Evolutionary conservation across 2,113 vertebrate genomes (phyloP).

Genomic region (Muscicapa adusta): DNA sequence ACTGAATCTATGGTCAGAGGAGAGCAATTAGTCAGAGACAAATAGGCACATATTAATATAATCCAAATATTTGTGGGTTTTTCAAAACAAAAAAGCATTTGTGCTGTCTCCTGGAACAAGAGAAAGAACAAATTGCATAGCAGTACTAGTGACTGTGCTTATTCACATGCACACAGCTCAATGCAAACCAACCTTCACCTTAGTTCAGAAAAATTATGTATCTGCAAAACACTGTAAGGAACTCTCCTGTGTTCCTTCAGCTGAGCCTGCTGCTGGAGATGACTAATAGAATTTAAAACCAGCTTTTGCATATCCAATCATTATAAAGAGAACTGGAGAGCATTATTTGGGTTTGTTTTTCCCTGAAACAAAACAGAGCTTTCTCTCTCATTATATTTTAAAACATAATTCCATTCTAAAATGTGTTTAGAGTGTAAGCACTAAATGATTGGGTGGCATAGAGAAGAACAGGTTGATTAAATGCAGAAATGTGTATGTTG

Average conservation of each 20-base stretch:
- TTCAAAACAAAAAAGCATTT: background rate
- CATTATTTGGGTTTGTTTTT: background rate
- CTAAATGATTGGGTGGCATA: background rate
- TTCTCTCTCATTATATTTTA: background rate
- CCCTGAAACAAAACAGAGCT: background rate
- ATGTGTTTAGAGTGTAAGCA: background rate
- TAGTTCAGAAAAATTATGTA: background rate
- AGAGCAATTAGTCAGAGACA: background rate
- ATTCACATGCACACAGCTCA: background rate
- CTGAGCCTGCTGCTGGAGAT: background rate
- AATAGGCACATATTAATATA: background rate
- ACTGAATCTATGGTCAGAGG: background rate
- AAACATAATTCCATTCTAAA: background rate
- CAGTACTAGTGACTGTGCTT: background rate
- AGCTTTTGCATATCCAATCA: background rate
- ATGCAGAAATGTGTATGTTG: background rate
- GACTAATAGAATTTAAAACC: background rate
- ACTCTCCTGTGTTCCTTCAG: background rate
- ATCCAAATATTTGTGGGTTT: background rate
- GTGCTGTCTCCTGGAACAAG: background rate
- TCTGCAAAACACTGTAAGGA: background rate
- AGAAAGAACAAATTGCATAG: background rate
- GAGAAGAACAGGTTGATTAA: background rate
- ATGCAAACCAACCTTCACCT: background rate
- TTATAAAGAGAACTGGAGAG: background rate